Percentiles rank a stretch among this genome's conserved stretches.
Evolutionary conservation across 2,888 invertebrate genomes (phyloP).

Genomic region (Germaria angustata): DNA sequence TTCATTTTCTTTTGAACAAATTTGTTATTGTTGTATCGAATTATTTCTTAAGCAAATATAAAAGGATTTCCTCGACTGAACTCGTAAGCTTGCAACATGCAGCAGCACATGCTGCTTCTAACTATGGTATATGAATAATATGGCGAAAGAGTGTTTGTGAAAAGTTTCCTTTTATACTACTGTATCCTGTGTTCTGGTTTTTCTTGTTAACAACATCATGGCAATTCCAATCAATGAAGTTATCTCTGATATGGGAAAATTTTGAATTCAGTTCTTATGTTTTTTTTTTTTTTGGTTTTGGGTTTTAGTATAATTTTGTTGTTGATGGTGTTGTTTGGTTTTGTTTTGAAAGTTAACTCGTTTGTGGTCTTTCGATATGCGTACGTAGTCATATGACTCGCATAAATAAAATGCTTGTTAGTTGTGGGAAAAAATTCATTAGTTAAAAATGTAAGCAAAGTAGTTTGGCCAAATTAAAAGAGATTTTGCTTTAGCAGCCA

Average conservation of each 20-base stretch:
- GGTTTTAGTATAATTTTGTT: constrained; percentile 23
- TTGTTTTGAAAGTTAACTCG: constrained; percentile 55
- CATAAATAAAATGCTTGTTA: constrained; percentile 64
- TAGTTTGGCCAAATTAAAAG: constrained; percentile 29
- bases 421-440: constrained; percentile 68
- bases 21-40: too few relatives aligned
- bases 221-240: constrained; percentile 69
- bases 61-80: background rate
- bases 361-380: constrained; percentile 58
- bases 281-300: too few relatives aligned
- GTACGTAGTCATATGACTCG: constrained; percentile 18
- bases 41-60: background rate
- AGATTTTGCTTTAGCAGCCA: background rate
- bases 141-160: constrained; percentile 15
- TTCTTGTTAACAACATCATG: constrained; percentile 68
- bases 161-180: constrained; percentile 26
- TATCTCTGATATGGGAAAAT: constrained; percentile 68
- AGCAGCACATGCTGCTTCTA: background rate
- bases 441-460: constrained; percentile 59
- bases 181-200: constrained; percentile 63
- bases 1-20: too few relatives aligned
- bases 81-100: background rate
- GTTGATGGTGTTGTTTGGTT: constrained; percentile 20
- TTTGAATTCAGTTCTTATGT: constrained; percentile 45
- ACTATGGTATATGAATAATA: background rate